Evolutionary conservation across 2,797 vertebrate genomes (phyloP).

Genomic region (Triplophysa bombifrons): DNA sequence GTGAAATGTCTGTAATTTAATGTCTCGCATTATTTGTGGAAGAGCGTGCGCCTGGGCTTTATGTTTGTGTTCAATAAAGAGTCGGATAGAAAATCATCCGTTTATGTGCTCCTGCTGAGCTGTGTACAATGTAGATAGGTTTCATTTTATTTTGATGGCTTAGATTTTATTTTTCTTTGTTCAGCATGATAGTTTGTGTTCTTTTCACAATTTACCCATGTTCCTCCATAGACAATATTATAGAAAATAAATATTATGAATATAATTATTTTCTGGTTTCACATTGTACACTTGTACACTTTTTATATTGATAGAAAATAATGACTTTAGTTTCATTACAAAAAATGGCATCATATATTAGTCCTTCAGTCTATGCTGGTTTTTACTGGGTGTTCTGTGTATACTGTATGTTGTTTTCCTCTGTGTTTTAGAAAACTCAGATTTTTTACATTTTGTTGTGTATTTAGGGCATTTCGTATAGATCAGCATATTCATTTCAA

Average conservation of each 20-base stretch:
- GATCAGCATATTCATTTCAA: no score
- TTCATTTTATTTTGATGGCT: background rate
- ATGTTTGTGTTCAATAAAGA: constrained; percentile 51
- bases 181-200: constrained; percentile 12
- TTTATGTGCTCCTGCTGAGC: constrained; percentile 52
- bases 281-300: background rate
- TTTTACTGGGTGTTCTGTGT: background rate
- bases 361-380: background rate
- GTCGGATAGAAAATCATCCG: constrained; percentile 50
- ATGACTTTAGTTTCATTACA: background rate
- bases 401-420: background rate
- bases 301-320: background rate
- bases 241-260: constrained; percentile 1
- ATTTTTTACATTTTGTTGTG: no score
- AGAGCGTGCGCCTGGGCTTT: constrained; percentile 29
- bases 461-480: no score
- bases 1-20: constrained; percentile 44
- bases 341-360: background rate
- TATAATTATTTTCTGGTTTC: background rate
- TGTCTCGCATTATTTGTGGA: constrained; percentile 43
- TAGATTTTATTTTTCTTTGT: background rate
- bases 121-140: constrained; percentile 55
- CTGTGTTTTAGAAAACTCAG: background rate
- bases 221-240: no score
- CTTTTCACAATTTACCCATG: background rate